A percentile compares a stretch with the other conserved stretches of the same genome.
phyloP scores from a whole-genome alignment of 2,113 vertebrate genomes.

The Leiothrix lutea region DNA sequence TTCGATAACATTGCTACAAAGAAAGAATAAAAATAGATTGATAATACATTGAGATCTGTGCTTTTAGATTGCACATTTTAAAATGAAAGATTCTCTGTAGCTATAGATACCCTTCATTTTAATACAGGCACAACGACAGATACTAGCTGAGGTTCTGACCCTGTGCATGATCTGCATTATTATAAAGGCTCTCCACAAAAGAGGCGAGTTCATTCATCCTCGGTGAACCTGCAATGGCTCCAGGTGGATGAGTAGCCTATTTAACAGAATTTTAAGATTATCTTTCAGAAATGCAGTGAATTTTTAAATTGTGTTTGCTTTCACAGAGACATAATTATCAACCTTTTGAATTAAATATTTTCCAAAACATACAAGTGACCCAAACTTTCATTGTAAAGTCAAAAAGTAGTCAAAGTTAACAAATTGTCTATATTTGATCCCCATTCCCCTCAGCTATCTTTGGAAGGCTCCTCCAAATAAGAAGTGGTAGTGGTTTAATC shows the following conservation, averaged over 20 bases:
- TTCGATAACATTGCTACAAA: not conserved
- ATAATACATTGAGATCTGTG: not conserved
- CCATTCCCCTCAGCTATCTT: not conserved
- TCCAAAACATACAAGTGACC: not conserved
- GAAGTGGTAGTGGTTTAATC: not conserved
- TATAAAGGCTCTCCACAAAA: not conserved
- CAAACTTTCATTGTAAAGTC: not conserved
- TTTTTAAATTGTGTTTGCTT: not conserved
- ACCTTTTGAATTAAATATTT: not conserved
- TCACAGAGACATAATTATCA: not conserved
- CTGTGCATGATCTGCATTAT: not conserved
- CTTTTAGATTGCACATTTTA: not conserved
- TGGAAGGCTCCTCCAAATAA: not conserved
- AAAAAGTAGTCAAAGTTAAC: not conserved
- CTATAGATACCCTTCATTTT: not conserved
- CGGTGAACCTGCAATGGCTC: not conserved
- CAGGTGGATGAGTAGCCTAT: not conserved
- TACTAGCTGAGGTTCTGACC: slow-evolving; percentile 9
- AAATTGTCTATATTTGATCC: not conserved
- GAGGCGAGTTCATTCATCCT: not conserved
- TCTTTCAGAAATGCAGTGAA: not conserved
- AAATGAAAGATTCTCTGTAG: not conserved
- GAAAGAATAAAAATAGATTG: not conserved
- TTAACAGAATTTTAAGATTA: not conserved
- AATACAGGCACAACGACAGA: not conserved